Evolutionary conservation across 1,140 invertebrate species (phyloP).

Genomic region (Drosophila triauraria): DNA sequence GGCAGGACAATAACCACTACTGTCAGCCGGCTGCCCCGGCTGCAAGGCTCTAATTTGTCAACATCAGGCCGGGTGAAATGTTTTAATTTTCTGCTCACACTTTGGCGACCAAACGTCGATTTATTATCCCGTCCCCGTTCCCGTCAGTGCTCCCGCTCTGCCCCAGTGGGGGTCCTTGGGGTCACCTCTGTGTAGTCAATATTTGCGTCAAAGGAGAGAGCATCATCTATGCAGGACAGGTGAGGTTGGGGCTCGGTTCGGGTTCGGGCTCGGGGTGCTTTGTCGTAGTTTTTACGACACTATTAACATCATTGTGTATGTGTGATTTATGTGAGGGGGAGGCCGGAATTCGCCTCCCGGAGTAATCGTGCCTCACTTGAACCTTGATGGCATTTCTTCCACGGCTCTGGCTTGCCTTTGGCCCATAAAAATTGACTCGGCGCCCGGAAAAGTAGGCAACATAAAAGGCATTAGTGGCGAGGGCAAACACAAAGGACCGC

Average conservation of each 20-base stretch:
- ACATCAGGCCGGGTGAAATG: constrained; percentile 68
- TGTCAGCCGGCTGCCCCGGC: constrained; percentile 30
- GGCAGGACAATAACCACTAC: constrained; percentile 30
- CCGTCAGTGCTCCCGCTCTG: not conserved
- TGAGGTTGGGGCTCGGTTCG: constrained; percentile 28
- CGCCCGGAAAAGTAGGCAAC: constrained; percentile 55
- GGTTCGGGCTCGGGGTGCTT: constrained; percentile 13
- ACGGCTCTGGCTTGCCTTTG: constrained; percentile 35
- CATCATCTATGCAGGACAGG: constrained; percentile 21
- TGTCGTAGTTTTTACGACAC: constrained; percentile 71
- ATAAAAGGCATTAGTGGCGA: constrained; percentile 48
- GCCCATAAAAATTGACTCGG: constrained; percentile 61
- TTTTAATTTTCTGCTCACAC: constrained; percentile 57
- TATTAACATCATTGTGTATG: constrained; percentile 76
- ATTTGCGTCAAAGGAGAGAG: constrained; percentile 56
- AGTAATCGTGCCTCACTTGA: constrained; percentile 46
- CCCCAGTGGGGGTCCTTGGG: constrained; percentile 40
- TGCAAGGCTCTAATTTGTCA: constrained; percentile 77
- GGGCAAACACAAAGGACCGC: constrained; percentile 40
- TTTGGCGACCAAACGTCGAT: constrained; percentile 65
- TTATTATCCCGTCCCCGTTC: constrained; percentile 28
- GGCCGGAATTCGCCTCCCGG: not conserved
- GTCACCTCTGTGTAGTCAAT: constrained; percentile 57
- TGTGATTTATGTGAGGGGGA: constrained; percentile 63
- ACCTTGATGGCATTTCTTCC: constrained; percentile 42